phyloP scores from a whole-genome alignment of 2,113 vertebrate genomes.

The Paratilapia polleni region DNA sequence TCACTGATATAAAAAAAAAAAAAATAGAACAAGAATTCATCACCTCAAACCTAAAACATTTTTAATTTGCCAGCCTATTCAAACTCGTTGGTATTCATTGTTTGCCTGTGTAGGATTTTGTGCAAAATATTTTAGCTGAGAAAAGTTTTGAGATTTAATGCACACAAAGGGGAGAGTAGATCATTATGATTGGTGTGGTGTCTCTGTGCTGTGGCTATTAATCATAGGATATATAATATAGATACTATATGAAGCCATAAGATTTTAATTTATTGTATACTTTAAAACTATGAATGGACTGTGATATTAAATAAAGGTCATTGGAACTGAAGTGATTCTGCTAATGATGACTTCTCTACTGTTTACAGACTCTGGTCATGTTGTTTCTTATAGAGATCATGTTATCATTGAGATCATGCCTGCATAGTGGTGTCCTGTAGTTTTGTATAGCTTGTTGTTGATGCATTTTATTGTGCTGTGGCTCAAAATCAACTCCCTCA shows the following conservation, averaged over 20 bases:
- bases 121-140: conserved; percentile 37
- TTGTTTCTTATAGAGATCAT: background rate
- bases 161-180: background rate
- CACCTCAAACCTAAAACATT: conserved; percentile 5
- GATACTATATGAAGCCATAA: conserved; percentile 84
- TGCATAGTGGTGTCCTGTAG: background rate
- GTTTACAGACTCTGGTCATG: conserved; percentile 40
- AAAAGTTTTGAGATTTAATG: background rate
- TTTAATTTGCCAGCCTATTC: background rate
- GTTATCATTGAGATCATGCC: background rate
- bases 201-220: conserved; percentile 53
- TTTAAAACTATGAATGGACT: conserved; percentile 83
- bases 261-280: conserved; percentile 95
- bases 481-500: background rate
- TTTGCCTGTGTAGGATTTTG: conserved; percentile 30
- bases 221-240: conserved; percentile 77
- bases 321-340: conserved; percentile 32
- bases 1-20: background rate
- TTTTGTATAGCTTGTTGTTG: background rate
- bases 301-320: conserved; percentile 65
- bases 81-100: background rate
- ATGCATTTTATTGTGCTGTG: background rate
- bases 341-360: conserved; percentile 14
- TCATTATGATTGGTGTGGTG: conserved; percentile 81
- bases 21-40: background rate